Evolutionary conservation across 64 coral and sea anemone species (phyloP).

Genomic region (Porites lutea): DNA sequence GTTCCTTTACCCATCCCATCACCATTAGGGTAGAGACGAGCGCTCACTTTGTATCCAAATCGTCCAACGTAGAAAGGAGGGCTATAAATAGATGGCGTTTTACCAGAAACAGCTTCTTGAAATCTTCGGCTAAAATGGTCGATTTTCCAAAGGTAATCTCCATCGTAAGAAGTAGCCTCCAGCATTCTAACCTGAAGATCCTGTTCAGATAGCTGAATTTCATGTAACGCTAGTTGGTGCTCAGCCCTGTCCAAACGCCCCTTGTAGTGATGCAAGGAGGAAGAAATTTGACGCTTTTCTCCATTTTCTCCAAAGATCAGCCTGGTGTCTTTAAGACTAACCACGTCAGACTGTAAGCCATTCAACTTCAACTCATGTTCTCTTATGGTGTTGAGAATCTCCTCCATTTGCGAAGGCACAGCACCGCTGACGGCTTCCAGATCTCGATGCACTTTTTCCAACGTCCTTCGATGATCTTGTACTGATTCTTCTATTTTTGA

Average conservation of each 20-base stretch:
- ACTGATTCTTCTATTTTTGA: neutral
- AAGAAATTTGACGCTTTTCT: neutral
- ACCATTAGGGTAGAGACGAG: conserved; percentile 28
- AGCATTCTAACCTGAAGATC: conserved; percentile 55
- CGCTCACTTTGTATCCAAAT: conserved; percentile 55
- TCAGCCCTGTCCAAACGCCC: conserved; percentile 43
- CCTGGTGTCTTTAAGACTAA: neutral
- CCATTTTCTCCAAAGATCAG: neutral
- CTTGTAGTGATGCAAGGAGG: neutral
- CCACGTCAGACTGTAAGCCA: neutral
- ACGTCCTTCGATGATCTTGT: neutral
- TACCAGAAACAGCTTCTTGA: conserved; percentile 4
- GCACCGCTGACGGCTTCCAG: neutral
- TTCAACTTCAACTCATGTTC: neutral
- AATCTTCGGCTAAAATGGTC: conserved; percentile 34
- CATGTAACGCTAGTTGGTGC: conserved; percentile 27
- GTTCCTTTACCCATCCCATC: conserved; percentile 47
- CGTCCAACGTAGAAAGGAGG: conserved; percentile 31
- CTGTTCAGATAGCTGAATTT: conserved; percentile 39
- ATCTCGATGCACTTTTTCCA: neutral
- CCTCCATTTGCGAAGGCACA: conserved; percentile 5
- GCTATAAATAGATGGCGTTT: conserved; percentile 17
- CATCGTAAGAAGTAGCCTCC: conserved; percentile 51
- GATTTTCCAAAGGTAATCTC: conserved; percentile 64
- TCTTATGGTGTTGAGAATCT: neutral